Conservation (phyloP, 2,888 invertebrate species). For the Rhimphoctona megacephalus region DNA sequence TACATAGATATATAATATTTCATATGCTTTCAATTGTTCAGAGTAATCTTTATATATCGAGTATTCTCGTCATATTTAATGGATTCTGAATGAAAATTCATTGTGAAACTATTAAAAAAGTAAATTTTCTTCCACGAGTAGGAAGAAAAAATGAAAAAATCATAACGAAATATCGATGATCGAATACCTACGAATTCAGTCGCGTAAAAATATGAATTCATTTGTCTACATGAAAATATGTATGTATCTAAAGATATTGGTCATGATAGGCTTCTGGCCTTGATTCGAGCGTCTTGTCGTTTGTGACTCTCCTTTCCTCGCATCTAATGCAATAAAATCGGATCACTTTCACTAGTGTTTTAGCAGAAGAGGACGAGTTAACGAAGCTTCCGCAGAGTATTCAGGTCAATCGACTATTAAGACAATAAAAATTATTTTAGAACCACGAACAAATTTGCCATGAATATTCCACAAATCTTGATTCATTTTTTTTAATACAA, state of each 20-base stretch:
- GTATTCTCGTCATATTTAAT: constrained; percentile 30
- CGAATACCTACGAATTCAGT: constrained; percentile 55
- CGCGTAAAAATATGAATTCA: constrained; percentile 35
- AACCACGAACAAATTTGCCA: not conserved
- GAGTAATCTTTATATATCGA: constrained; percentile 42
- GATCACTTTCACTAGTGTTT: constrained; percentile 61
- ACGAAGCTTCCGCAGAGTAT: not conserved
- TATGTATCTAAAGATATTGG: constrained; percentile 31
- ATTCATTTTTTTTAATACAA: not conserved
- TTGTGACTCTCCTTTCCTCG: constrained; percentile 7
- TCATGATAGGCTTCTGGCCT: constrained; percentile 64
- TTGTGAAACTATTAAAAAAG: not conserved
- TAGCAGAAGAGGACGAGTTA: constrained; percentile 37
- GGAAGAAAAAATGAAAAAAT: not conserved
- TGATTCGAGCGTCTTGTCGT: constrained; percentile 48
- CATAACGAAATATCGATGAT: constrained; percentile 27
- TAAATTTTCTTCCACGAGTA: not conserved
- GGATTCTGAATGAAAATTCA: constrained; percentile 16
- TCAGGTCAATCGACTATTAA: not conserved
- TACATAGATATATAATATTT: not conserved
- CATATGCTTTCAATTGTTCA: constrained; percentile 25
- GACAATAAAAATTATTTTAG: not conserved
- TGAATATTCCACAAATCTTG: not conserved
- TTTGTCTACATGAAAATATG: constrained; percentile 1
- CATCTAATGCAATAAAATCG: constrained; percentile 59